A percentile compares a stretch with the other conserved stretches of the same genome.
These are phyloP conservation scores for Lasioglossum oenotherae DNA, from an alignment of 2,888 invertebrate genomes.

Conservation along the genomic window DNA sequence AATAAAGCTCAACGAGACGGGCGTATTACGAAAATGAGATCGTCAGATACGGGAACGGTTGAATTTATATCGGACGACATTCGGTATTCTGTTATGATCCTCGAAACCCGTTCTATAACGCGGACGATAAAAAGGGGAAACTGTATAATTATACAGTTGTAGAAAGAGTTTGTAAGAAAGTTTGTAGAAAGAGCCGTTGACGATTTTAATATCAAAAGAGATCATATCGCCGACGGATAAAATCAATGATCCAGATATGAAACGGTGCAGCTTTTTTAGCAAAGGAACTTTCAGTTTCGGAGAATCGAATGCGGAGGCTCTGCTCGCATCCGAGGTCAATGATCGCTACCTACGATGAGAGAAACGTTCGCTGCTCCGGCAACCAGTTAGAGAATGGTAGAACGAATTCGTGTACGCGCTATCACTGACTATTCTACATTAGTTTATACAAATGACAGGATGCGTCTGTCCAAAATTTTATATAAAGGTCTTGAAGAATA, in stretches of 20 bases:
- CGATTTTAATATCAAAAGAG: not conserved
- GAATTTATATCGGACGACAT: not conserved
- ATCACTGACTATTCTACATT: too few relatives aligned
- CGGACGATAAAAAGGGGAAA: not conserved
- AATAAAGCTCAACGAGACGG: not conserved
- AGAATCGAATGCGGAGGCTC: not conserved
- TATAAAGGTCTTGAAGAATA: too few relatives aligned
- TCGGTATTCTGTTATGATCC: not conserved
- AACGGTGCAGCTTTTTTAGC: not conserved
- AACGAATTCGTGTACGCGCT: constrained; percentile 21
- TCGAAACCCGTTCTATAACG: not conserved
- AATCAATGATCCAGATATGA: not conserved
- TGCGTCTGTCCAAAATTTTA: too few relatives aligned
- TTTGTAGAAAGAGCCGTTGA: not conserved
- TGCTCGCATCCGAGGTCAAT: not conserved
- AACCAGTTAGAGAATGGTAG: constrained; percentile 25
- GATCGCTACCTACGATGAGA: constrained; percentile 26
- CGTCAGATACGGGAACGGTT: not conserved
- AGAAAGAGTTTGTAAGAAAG: not conserved
- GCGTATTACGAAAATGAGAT: not conserved
- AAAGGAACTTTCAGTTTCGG: not conserved
- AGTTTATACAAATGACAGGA: too few relatives aligned
- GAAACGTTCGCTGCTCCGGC: constrained; percentile 38
- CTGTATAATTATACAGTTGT: not conserved
- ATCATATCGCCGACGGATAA: not conserved